Conservation (phyloP, 2,888 invertebrate species). For the Xanthia icteritia region DNA sequence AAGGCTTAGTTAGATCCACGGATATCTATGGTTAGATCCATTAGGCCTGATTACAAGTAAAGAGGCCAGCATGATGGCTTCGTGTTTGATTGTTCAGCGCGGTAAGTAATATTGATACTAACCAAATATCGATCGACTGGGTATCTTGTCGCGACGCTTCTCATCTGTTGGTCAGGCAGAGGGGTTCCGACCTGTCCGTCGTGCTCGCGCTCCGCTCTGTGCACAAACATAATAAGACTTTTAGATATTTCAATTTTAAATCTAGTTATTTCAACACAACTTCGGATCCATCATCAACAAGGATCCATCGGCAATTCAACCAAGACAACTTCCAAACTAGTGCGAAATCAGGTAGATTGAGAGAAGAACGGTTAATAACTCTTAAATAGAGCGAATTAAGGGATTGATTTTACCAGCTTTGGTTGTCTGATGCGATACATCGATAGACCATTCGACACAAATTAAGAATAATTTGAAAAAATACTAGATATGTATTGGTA, state of each 20-base stretch:
- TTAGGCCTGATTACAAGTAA: slow-evolving; percentile 11
- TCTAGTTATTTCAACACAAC: neutral
- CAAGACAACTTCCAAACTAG: neutral
- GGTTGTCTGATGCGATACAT: neutral
- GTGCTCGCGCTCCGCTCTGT: slow-evolving; percentile 81
- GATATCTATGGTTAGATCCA: slow-evolving; percentile 8
- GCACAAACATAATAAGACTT: slow-evolving; percentile 54
- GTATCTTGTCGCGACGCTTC: slow-evolving; percentile 75
- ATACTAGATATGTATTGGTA: neutral
- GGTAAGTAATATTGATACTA: slow-evolving; percentile 59
- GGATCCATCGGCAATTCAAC: neutral
- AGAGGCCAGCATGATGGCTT: slow-evolving; percentile 16
- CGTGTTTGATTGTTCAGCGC: neutral
- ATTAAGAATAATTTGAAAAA: neutral
- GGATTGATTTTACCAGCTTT: neutral
- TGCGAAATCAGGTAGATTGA: neutral
- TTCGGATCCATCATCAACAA: neutral
- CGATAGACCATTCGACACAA: neutral
- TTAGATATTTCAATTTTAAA: slow-evolving; percentile 12
- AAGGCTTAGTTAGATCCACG: slow-evolving; percentile 6
- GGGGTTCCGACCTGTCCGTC: slow-evolving; percentile 86
- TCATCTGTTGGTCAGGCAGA: slow-evolving; percentile 90
- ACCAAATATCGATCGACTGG: slow-evolving; percentile 90
- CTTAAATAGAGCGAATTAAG: neutral
- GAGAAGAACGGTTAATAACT: slow-evolving; percentile 2